Evolutionary conservation across 2,797 vertebrate species (phyloP), one percentile per base, ranked within the genome.

Genomic region (Anomalospiza imberbis): DNA sequence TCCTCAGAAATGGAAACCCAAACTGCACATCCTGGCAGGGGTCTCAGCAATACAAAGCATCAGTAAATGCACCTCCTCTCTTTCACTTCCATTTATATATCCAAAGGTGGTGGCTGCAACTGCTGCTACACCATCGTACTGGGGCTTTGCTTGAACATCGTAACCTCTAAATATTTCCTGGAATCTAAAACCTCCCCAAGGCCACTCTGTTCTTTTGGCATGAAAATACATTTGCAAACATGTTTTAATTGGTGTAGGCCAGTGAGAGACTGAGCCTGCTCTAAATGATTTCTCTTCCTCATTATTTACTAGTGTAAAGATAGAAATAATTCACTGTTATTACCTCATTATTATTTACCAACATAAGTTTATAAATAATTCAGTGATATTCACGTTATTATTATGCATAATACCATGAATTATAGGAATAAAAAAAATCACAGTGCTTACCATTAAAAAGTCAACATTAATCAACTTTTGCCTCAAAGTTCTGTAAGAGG

Each of bases 331-430:
- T 96, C 81, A 94, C 76, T 91, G 51, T 87, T 96, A 95, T 85
- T 85, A 94, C 88, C 91, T 75, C 83, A 86, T 90, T 60, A 91
- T 93, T 96, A 93, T 96, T 95, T 95, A 94, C 91, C 63, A 95
- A 94, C 86, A 36, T 63, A 94, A 85, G 53, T 57, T 83, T 51
- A 95, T 94, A 95, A 96, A 95, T 95, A 95, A 96, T 95, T 94
- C 93, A 92, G 61, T 36, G 48, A 75, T 91, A 89, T 57, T 86
- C 51, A 28, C 58, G 60, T 91, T 88, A 86, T 85, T 91, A 89
- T 93, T 95, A 93, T 74, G 60, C 50, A 81, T 81, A 94, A 91
- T 88, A 61, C 45, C 24, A 67, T 94, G 74, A 97, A 85, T 91
- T 94, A 95, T 22, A 77, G 76, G 74, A 93, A 90, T 88, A 85